These are phyloP conservation scores for Syrista parreyssii DNA, from an alignment of 2,888 invertebrate genomes.

Conservation along the genomic window DNA sequence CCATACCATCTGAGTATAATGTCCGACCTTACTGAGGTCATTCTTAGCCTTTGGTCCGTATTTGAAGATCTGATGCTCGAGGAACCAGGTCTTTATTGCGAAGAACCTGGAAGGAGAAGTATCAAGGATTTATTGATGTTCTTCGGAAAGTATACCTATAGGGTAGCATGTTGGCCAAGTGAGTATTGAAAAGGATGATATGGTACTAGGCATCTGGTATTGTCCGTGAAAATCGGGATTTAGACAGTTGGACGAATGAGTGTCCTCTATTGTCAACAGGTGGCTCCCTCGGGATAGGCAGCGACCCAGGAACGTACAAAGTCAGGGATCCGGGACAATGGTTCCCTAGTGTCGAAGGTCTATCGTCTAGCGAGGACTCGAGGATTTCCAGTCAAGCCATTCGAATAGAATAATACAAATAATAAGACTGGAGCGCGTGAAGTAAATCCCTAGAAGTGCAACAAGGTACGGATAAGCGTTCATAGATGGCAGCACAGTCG, in stretches of 20 bases:
- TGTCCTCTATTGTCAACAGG: constrained; percentile 30
- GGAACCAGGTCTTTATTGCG: constrained; percentile 82
- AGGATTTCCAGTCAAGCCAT: background rate
- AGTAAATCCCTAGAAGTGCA: background rate
- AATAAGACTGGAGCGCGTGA: background rate
- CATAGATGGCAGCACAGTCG: background rate
- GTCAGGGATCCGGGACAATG: background rate
- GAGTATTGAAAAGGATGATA: background rate
- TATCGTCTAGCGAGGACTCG: background rate
- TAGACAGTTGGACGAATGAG: background rate
- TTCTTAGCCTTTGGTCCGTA: constrained; percentile 72
- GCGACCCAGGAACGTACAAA: background rate
- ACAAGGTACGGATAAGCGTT: background rate
- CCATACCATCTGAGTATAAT: constrained; percentile 89
- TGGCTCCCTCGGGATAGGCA: constrained; percentile 26
- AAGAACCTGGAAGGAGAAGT: constrained; percentile 73
- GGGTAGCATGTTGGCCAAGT: background rate
- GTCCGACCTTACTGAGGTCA: constrained; percentile 75
- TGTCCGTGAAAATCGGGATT: background rate
- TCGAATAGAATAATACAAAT: background rate
- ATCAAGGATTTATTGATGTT: constrained; percentile 7
- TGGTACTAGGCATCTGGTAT: background rate
- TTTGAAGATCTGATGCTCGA: constrained; percentile 80
- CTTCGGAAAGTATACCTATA: background rate
- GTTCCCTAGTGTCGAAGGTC: background rate